Conservation (phyloP, 1,140 invertebrate genomes). For the Pygmarrhopalites habei region DNA sequence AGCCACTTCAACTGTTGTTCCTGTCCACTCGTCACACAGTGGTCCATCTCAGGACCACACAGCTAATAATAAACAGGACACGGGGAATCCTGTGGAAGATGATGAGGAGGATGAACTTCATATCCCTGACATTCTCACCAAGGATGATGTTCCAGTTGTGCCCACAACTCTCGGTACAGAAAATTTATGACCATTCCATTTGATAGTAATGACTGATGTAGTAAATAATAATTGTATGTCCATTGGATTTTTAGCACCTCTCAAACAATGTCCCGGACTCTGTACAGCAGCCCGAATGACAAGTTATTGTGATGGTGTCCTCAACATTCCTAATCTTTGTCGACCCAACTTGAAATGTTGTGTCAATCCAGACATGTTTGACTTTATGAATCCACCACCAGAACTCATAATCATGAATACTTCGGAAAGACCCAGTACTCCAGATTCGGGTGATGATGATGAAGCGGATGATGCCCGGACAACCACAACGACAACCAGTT, state of each 20-base stretch:
- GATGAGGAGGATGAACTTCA: constrained; percentile 1
- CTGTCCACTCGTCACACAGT: too few species aligned
- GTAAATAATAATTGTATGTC: too few species aligned
- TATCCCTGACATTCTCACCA: not conserved
- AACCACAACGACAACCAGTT: constrained; percentile 34
- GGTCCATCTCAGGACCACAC: not conserved
- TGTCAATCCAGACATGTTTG: constrained; percentile 50
- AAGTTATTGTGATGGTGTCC: constrained; percentile 74
- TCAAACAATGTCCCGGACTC: constrained; percentile 64
- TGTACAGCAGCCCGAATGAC: constrained; percentile 72
- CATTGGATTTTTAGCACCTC: constrained; percentile 31
- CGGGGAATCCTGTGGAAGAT: constrained; percentile 27
- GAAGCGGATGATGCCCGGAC: constrained; percentile 39
- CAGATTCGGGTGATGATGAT: constrained; percentile 43
- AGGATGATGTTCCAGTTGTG: constrained; percentile 5
- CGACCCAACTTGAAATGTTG: constrained; percentile 61
- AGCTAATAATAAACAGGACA: constrained; percentile 10
- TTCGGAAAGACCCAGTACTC: constrained; percentile 41
- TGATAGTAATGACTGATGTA: too few species aligned
- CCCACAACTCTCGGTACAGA: not conserved
- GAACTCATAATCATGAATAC: constrained; percentile 59
- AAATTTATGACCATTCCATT: not conserved
- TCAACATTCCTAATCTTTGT: constrained; percentile 58
- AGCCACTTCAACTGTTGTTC: too few species aligned
- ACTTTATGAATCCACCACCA: constrained; percentile 48